Conservation (phyloP, 92 coral and sea anemone species). For the Porites cylindrica region DNA sequence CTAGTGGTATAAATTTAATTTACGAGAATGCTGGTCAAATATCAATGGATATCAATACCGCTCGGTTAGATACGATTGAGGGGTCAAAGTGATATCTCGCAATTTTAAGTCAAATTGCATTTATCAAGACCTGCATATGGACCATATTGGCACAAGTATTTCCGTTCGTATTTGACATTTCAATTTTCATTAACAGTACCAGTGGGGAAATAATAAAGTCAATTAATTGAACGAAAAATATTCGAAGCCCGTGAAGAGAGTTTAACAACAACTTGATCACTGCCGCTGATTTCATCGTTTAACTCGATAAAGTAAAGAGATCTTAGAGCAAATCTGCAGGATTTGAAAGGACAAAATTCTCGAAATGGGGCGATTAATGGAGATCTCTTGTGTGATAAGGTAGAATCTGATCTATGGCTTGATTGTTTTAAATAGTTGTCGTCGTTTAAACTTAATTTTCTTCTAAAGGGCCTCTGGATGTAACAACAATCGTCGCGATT, state of each 20-base stretch:
- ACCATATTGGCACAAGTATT: conserved; percentile 16
- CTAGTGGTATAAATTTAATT: conserved; percentile 44
- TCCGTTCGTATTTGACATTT: conserved; percentile 22
- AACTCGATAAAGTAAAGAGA: background rate
- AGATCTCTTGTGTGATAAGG: conserved; percentile 26
- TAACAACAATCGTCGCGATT: conserved; percentile 2
- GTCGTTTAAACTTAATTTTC: conserved; percentile 19
- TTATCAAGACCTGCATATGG: conserved; percentile 34
- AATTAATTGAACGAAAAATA: background rate
- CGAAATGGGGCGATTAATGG: conserved; percentile 12
- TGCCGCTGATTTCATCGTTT: conserved; percentile 1
- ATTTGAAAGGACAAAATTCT: background rate
- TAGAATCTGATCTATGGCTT: background rate
- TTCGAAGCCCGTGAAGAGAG: background rate
- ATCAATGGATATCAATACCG: conserved; percentile 33
- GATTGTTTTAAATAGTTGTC: conserved; percentile 35
- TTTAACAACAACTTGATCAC: background rate
- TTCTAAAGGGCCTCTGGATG: background rate
- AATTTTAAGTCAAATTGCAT: conserved; percentile 21
- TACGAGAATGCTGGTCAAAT: conserved; percentile 22
- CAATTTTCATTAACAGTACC: conserved; percentile 11
- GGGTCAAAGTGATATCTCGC: conserved; percentile 42
- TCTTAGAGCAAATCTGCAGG: background rate
- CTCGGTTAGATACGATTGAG: conserved; percentile 14
- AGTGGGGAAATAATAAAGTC: conserved; percentile 4